Evolutionary conservation across 2,113 vertebrate species (phyloP).

Genomic region (Martes martes): DNA sequence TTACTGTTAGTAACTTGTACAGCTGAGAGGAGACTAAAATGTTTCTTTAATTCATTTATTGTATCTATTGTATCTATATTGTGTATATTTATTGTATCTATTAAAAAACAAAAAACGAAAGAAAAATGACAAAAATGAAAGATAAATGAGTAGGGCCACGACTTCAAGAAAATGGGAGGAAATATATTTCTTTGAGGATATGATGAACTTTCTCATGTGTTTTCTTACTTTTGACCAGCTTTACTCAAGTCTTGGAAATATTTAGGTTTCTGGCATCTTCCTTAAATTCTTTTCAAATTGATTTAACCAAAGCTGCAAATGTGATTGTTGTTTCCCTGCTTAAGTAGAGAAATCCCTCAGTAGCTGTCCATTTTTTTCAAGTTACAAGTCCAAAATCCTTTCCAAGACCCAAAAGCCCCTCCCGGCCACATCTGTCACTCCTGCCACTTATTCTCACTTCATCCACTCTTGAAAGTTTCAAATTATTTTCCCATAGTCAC

Average conservation of each 20-base stretch:
- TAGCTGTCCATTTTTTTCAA: background rate
- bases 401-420: background rate
- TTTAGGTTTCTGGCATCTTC: background rate
- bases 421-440: background rate
- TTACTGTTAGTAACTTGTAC: background rate
- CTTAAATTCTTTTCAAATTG: background rate
- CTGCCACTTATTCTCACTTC: background rate
- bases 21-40: background rate
- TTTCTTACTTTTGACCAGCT: background rate
- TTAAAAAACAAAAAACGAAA: background rate
- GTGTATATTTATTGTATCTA: background rate
- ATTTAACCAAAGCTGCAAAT: background rate
- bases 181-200: background rate
- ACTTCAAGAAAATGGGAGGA: background rate
- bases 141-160: background rate
- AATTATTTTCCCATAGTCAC: background rate
- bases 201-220: background rate
- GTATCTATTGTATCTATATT: too few relatives aligned
- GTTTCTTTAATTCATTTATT: too few relatives aligned
- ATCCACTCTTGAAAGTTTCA: background rate
- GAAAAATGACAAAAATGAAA: background rate
- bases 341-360: background rate
- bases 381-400: background rate
- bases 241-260: background rate
- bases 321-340: background rate